A percentile compares a stretch with the other conserved stretches of the same genome.
Conservation (phyloP, 2,797 vertebrate genomes). For the Morelia viridis region DNA sequence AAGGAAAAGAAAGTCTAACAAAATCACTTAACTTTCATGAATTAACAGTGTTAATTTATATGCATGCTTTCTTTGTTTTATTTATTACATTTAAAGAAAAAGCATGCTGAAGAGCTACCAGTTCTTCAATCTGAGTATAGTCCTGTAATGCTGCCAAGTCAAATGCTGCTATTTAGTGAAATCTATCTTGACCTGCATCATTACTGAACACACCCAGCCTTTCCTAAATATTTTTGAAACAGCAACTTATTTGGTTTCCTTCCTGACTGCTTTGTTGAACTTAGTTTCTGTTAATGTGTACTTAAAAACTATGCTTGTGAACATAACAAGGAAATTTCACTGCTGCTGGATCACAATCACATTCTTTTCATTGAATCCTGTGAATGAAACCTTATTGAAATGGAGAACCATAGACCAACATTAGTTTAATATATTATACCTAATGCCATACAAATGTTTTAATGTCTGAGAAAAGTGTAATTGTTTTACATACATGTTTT, state of each 20-base stretch:
- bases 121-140: slow-evolving; percentile 11
- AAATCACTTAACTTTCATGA: neutral
- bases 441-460: neutral
- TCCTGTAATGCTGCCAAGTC: slow-evolving; percentile 10
- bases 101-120: neutral
- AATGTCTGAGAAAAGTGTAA: neutral
- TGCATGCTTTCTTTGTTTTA: neutral
- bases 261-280: slow-evolving; percentile 8
- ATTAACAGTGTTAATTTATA: neutral
- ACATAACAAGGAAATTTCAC: neutral
- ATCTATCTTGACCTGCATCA: slow-evolving; percentile 21
- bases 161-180: slow-evolving; percentile 35
- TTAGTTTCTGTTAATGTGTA: neutral
- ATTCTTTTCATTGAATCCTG: neutral
- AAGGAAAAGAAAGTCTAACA: neutral
- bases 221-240: slow-evolving; percentile 23
- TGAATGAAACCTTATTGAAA: neutral
- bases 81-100: neutral
- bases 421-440: neutral
- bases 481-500: neutral
- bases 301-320: neutral
- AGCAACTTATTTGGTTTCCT: slow-evolving; percentile 11
- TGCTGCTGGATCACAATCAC: neutral
- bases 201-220: slow-evolving; percentile 26
- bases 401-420: neutral